Evolutionary conservation across 2,797 vertebrate species (phyloP), one percentile per base, ranked within the genome.

Genomic region (Typhlichthys eigenmanni): DNA sequence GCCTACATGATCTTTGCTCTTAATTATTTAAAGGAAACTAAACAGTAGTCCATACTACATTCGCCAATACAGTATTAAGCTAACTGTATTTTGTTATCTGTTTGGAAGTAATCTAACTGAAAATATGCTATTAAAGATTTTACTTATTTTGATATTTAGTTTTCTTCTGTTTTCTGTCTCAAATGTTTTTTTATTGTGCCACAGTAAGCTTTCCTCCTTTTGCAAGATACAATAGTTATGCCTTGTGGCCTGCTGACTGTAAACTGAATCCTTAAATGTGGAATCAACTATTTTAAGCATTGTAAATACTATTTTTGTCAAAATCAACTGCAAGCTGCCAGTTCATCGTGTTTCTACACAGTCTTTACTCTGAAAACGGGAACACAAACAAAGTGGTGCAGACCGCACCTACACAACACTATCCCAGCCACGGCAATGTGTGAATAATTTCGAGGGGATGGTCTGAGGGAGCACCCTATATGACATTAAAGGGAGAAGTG

Each of bases 51-150:
- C 24, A 29, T 73, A 81, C 54, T 81, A 82, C 45, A 81, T 66
- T 72, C 73, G 62, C 47, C 68, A 53, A 64, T 92, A 51, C 91
- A 92, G 93, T 90, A 92, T 93, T 91, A 83, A 93, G 58, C 49
- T 24, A n/a, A 71, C 79, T 80, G 84, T 85, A 64, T 83, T 79
- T 47, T 81, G 85, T 76, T 85, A 83, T 58, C 17, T 13, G 71
- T 80, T 74, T 75, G 78, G 64, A 66, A 65, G 24, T 29, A 72
- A 77, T 62, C 7, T 49, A 49, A 55, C 61, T 13, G 11, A 14
- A 47, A 13, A 65, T 47, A 11, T 19, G 1, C 6, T 13, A 62
- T 52, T 62, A 65, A 74, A 74, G 65, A 29, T 29, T 29, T 29
- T 29, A 29, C 24, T 29, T 3, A 29, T 29, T 29, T 29, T 29